These are phyloP conservation scores for Lacerta bilineata DNA, from an alignment of 2,797 vertebrate genomes.

Conservation along the genomic window DNA sequence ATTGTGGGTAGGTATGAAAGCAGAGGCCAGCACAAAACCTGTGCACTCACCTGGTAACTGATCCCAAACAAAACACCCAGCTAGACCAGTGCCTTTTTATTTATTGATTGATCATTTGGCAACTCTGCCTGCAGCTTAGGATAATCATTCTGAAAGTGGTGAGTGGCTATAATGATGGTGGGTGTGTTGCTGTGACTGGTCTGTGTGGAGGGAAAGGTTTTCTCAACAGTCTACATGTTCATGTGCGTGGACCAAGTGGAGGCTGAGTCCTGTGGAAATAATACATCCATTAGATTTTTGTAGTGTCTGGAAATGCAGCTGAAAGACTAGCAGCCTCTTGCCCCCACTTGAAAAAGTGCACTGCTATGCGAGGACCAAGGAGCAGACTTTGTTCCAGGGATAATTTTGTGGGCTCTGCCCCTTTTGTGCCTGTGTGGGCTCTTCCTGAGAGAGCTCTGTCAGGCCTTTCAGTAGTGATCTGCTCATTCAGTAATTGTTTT, in stretches of 20 bases:
- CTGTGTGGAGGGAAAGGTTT: background rate
- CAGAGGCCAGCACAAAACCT: background rate
- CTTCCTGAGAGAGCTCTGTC: background rate
- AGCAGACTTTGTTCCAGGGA: background rate
- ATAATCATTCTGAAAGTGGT: background rate
- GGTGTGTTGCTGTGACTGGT: background rate
- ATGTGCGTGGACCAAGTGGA: background rate
- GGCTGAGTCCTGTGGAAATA: background rate
- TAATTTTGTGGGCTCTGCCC: background rate
- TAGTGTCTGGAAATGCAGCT: background rate
- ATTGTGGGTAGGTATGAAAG: background rate
- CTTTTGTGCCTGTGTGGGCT: conserved; percentile 5
- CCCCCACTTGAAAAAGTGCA: background rate
- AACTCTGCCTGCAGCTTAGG: background rate
- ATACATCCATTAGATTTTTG: background rate
- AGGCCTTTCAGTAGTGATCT: conserved; percentile 28
- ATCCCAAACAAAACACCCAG: background rate
- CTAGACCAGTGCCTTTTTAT: background rate
- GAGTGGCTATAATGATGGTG: background rate
- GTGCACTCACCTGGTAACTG: background rate
- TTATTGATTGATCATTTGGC: background rate
- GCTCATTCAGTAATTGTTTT: conserved; percentile 29
- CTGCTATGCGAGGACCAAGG: background rate
- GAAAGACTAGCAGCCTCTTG: background rate
- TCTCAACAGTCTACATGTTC: background rate